phyloP scores from a whole-genome alignment of 1,140 invertebrate species.

The Drosophila burlai region DNA sequence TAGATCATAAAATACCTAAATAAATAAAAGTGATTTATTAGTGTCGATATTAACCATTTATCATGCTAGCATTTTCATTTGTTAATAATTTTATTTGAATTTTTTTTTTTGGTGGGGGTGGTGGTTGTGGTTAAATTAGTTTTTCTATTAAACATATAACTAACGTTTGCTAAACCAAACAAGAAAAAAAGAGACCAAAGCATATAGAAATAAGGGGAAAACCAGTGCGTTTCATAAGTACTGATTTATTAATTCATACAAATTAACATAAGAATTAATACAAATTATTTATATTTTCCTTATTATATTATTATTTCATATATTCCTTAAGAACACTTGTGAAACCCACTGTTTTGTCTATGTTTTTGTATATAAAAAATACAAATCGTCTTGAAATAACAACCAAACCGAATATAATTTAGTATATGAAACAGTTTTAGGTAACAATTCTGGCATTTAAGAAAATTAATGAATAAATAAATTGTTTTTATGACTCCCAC shows the following conservation, averaged over 20 bases:
- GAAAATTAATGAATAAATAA: background rate
- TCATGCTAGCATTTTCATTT: background rate
- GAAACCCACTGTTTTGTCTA: background rate
- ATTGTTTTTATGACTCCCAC: background rate
- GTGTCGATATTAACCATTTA: background rate
- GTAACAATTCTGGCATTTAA: background rate
- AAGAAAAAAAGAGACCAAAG: constrained; percentile 45
- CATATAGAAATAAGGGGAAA: background rate
- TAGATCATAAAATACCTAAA: constrained; percentile 85
- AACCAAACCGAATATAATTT: constrained; percentile 6
- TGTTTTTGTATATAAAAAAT: constrained; percentile 5
- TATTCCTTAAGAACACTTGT: background rate
- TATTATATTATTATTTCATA: background rate
- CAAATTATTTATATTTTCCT: too few relatives aligned
- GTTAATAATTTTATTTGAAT: background rate
- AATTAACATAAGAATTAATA: background rate
- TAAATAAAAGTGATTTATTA: constrained; percentile 1
- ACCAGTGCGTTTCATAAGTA: background rate
- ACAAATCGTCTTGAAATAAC: background rate
- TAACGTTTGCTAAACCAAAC: constrained; percentile 54
- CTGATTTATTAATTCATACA: background rate
- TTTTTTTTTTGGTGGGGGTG: constrained; percentile 3
- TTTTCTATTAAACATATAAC: constrained; percentile 42
- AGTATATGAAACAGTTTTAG: background rate
- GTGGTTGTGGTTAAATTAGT: constrained; percentile 33